Evolutionary conservation across 2,113 vertebrate genomes (phyloP).

Genomic region (Aspidoscelis tigris): DNA sequence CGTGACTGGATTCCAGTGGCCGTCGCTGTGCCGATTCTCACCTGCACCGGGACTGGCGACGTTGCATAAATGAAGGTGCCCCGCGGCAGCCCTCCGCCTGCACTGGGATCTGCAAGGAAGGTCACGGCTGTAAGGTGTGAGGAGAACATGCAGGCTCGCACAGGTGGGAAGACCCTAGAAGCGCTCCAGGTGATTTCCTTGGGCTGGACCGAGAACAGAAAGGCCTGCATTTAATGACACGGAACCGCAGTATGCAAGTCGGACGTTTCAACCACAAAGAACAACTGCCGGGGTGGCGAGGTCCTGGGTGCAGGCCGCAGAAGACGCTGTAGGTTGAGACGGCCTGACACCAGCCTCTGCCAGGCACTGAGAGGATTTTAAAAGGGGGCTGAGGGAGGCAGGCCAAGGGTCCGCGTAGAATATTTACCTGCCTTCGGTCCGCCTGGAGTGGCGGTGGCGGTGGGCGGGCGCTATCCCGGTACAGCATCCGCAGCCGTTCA

Average conservation of each 20-base stretch:
- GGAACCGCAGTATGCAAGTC: neutral
- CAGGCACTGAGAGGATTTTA: neutral
- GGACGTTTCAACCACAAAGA: neutral
- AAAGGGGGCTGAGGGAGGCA: neutral
- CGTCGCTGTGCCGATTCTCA: slow-evolving; percentile 51
- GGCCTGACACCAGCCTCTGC: neutral
- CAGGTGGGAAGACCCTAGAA: slow-evolving; percentile 92
- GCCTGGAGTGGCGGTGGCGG: slow-evolving; percentile 94
- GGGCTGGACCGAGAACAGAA: slow-evolving; percentile 76
- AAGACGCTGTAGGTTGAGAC: neutral
- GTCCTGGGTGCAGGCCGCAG: neutral
- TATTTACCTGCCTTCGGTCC: slow-evolving; percentile 90
- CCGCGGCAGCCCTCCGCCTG: slow-evolving; percentile 93
- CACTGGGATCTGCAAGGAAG: slow-evolving; percentile 95
- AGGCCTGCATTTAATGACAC: slow-evolving; percentile 17
- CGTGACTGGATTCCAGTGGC: too few relatives aligned
- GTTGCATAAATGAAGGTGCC: slow-evolving; percentile 98
- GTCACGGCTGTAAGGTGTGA: slow-evolving; percentile 94
- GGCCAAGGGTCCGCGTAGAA: neutral
- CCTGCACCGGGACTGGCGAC: slow-evolving; percentile 93
- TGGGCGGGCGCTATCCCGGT: slow-evolving; percentile 95
- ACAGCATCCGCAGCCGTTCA: slow-evolving; percentile 94
- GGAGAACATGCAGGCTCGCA: slow-evolving; percentile 98
- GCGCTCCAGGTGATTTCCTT: slow-evolving; percentile 97
- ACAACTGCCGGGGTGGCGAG: accelerated